Evolutionary conservation across 2,113 vertebrate species (phyloP).

Genomic region (Neolamprologus ventralis): DNA sequence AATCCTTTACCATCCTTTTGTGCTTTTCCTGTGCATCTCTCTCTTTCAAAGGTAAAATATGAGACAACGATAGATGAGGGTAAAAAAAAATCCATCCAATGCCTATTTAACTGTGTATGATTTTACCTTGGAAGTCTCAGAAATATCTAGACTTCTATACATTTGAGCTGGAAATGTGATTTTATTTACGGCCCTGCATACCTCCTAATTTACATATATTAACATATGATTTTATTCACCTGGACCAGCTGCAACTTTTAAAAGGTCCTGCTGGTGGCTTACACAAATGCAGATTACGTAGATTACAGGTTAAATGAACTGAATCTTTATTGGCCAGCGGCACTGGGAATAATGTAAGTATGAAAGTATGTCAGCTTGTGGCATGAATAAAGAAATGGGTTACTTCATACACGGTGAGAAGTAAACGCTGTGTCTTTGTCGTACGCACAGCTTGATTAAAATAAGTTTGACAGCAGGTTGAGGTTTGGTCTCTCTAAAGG

Average conservation of each 20-base stretch:
- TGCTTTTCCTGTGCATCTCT: neutral
- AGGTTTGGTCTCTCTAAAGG: neutral
- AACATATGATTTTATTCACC: neutral
- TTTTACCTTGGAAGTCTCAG: neutral
- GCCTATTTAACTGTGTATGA: neutral
- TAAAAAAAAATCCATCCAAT: neutral
- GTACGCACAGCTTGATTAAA: neutral
- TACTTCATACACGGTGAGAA: neutral
- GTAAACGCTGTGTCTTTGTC: rapidly evolving
- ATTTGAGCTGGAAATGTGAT: neutral
- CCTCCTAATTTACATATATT: neutral
- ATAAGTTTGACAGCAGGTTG: neutral
- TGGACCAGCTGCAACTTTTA: neutral
- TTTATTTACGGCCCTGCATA: neutral
- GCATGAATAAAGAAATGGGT: neutral
- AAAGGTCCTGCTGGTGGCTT: neutral
- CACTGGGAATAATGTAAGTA: neutral
- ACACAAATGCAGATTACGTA: neutral
- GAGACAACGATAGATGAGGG: neutral
- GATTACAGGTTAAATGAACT: neutral
- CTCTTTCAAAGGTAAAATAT: neutral
- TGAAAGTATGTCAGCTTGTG: neutral
- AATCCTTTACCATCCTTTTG: neutral
- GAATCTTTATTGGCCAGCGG: neutral
- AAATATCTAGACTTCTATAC: neutral